Percentiles rank a stretch among this genome's conserved stretches.
These are phyloP conservation scores for Mamestra brassicae DNA, from an alignment of 2,888 invertebrate genomes.

Conservation along the genomic window DNA sequence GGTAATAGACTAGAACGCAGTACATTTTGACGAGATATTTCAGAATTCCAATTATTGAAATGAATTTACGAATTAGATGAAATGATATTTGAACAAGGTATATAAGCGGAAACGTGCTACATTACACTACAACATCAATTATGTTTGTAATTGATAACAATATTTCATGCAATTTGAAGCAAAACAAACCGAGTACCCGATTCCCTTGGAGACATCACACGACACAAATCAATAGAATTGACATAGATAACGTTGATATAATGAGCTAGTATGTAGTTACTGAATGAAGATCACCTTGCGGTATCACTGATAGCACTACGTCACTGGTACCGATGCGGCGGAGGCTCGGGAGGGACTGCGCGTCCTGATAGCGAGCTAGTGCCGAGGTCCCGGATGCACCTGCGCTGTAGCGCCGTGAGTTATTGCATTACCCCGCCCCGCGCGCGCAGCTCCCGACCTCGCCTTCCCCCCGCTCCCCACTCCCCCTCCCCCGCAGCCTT, in stretches of 20 bases:
- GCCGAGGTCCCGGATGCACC: conserved; percentile 79
- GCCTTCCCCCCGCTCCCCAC: conserved; percentile 16
- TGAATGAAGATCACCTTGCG: conserved; percentile 62
- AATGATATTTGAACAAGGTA: conserved; percentile 43
- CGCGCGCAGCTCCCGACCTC: conserved; percentile 48
- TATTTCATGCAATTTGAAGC: conserved; percentile 9
- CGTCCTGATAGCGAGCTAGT: conserved; percentile 55
- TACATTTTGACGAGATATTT: conserved; percentile 18
- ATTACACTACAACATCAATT: conserved; percentile 29
- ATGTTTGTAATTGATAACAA: conserved; percentile 16
- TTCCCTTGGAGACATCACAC: conserved; percentile 20
- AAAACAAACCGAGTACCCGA: conserved; percentile 10
- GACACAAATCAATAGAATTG: conserved; percentile 33
- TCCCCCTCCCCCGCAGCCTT: conserved; percentile 51
- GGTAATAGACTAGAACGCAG: background rate
- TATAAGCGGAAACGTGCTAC: conserved; percentile 36
- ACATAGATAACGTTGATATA: conserved; percentile 48
- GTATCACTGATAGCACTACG: conserved; percentile 60
- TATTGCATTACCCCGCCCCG: conserved; percentile 74
- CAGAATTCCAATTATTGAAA: conserved; percentile 23
- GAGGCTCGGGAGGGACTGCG: conserved; percentile 46
- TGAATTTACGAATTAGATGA: conserved; percentile 33
- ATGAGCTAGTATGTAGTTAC: conserved; percentile 38
- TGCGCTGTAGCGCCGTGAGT: conserved; percentile 82
- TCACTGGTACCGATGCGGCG: conserved; percentile 38